A percentile compares a stretch with the other conserved stretches of the same genome.
Evolutionary conservation across 2,888 invertebrate species (phyloP).

Genomic region (Stenchaetothrips biformis): DNA sequence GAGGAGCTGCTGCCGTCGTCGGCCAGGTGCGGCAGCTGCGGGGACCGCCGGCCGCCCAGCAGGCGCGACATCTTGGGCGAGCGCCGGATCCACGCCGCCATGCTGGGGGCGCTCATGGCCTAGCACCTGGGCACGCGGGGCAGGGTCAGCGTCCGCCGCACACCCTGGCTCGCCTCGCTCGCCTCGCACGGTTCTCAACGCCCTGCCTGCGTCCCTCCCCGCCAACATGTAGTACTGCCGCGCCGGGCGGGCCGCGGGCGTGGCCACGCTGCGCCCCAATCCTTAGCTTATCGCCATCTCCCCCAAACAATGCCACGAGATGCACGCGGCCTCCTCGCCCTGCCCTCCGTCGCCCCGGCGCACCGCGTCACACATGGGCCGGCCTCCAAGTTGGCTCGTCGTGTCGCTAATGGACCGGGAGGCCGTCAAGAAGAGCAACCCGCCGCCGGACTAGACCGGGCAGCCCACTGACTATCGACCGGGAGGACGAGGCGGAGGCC

Average conservation of each 20-base stretch:
- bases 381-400: too few species aligned
- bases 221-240: background rate
- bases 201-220: background rate
- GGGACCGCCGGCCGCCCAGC: conserved; percentile 6
- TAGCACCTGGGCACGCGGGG: background rate
- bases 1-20: conserved; percentile 22
- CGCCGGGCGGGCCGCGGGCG: background rate
- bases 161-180: background rate
- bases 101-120: conserved; percentile 7
- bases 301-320: background rate
- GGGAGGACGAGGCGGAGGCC: background rate
- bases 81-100: conserved; percentile 16
- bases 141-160: background rate
- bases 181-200: background rate
- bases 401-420: background rate
- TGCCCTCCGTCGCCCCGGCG: background rate
- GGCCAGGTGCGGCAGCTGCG: background rate
- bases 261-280: background rate
- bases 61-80: conserved; percentile 19
- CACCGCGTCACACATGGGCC: background rate
- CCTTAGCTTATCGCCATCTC: background rate
- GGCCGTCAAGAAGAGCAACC: background rate
- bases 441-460: background rate
- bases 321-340: background rate
- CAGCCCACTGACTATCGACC: too few species aligned